Base-by-base conservation (phyloP, 2,888 invertebrate genomes). In the Conops quadrifasciatus region DNA sequence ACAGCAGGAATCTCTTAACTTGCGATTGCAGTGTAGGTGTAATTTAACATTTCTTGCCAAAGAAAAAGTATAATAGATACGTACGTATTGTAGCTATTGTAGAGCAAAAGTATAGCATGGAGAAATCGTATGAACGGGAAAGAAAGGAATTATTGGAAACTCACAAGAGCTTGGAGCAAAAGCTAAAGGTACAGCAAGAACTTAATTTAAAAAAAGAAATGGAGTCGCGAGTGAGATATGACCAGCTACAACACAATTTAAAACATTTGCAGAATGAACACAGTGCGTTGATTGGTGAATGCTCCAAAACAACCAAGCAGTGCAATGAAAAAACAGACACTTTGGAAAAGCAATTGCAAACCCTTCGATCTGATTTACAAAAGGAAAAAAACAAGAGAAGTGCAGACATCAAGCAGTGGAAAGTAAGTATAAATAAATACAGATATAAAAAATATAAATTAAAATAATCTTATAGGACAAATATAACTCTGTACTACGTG, bases 1-100 rank as follows among this genome's bases (percentile, higher is more conserved):
- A 74, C 88, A 89, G 76, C 88, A 90, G 76, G 89, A 90, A 76
- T 88, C 88, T 63, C 80, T 90, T 58, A 88, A 88, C 58, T 87
- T 88, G 63, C 88, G 90, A 77, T 79, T 90, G 73, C 89, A 90
- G 86, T 88, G 90, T 90, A 85, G 81, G 75, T 73, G 70, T 53
- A 59, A 43, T 45, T 11, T 24, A 11, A 43, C 36, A 21, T 13
- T 36, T 43, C 28, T 36, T 43, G 36, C 36, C 9, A 36, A 36
- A 36, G 0, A 56, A 56, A 67, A 43, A 21, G 1, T 58, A 4
- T 24, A 19, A 36, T 73, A n/a, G 65, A 49, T 66, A 65, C 62
- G 62, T 72, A 64, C 60, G 72, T 74, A 49, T 83, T 83, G 51
- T 77, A 90, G 90, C 89, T 59, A 87, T 90, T 66, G 87, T 88